Evolutionary conservation across 2,888 invertebrate species (phyloP), one percentile per base, ranked within the genome.

Genomic region (Tromatobia lineatoria): DNA sequence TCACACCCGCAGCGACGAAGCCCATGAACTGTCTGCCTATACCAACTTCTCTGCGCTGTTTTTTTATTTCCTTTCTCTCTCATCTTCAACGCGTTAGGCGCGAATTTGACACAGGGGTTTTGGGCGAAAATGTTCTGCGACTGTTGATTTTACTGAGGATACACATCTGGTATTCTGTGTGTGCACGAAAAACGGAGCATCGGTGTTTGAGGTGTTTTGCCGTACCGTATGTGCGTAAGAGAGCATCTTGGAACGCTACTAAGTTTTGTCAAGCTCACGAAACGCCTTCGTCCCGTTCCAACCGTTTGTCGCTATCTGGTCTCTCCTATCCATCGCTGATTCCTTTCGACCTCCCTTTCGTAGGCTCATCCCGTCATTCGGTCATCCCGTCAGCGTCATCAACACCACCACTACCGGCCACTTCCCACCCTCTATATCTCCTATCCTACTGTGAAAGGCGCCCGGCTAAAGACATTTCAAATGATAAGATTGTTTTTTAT

Each of bases 401-500:
- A n/a, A n/a, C n/a, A n/a, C n/a, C n/a, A n/a, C n/a, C n/a, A 15
- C 69, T 11, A 80, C 61, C 77, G 52, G 3, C 4, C 4, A 29
- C 42, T 82, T 57, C 34, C 66, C 74, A 66, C 67, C 82, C 73
- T 79, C 50, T 59, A n/a, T 29, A 69, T 77, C 23, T 67, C 73
- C 38, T 29, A 18, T 42, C 74, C 81, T 70, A 18, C 54, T 54
- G 29, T 71, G 75, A 70, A 64, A 47, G 80, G 67, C 73, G 70
- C 75, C 54, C 34, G 66, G 15, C 59, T 76, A 76, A 79, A 50
- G 67, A 77, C 85, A 38, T 73, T 74, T 78, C 50, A 69, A 29
- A 82, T 86, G 86, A 79, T 86, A 86, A 81, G 85, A 85, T 85
- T 88, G n/a, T n/a, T n/a, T n/a, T n/a, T n/a, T n/a, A n/a, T n/a